Evolutionary conservation across 2,113 vertebrate genomes (phyloP), one percentile per base, ranked within the genome.

Genomic region (Corythornis madagascariensis): DNA sequence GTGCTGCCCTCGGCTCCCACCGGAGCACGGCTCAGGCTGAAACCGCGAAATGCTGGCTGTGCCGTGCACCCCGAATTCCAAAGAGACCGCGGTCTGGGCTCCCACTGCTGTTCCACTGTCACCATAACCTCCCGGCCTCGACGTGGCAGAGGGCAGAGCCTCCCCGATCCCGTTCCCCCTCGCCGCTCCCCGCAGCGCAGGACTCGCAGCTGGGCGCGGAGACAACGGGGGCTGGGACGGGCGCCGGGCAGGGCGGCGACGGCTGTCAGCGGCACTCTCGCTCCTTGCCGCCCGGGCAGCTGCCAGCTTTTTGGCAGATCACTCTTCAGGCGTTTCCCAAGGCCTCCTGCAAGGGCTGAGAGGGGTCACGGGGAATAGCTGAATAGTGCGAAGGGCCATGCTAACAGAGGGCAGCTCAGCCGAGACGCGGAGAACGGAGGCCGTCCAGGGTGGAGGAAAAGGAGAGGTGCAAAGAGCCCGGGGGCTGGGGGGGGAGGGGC

Each of bases 401-500:
- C 42, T 33, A 13, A 20, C 40, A 42, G 55, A 42, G 24, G 6
- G 67, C 67, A 35, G 28, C n/a, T 65, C n/a, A 9, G 21, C 29
- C 9, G 6, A 60, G 57, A 18, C 52, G 3, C 38, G 38, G 47
- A 35, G 53, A 85, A 40, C 2, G 2, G 43, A 61, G 33, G 64
- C 19, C 5, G 17, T 25, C 28, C 45, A 24, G 29, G 13, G 6
- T 18, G 52, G 24, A 35, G 63, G 33, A 66, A 66, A 60, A 21
- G 40, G 52, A 86, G 55, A 69, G 52, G 76, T 42, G 80, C 26
- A 42, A 76, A 66, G 24, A 50, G 20, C 9, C 21, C 24, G 24
- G 14, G 14, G 12, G 5, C 18, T 29, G 6, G 7, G 6, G 3
- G 35, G 7, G 7, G 6, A 2, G 1, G 1, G 3, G 6, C 24